phyloP scores from a whole-genome alignment of 2,888 invertebrate genomes.

The Scaptomyza tumidula region DNA sequence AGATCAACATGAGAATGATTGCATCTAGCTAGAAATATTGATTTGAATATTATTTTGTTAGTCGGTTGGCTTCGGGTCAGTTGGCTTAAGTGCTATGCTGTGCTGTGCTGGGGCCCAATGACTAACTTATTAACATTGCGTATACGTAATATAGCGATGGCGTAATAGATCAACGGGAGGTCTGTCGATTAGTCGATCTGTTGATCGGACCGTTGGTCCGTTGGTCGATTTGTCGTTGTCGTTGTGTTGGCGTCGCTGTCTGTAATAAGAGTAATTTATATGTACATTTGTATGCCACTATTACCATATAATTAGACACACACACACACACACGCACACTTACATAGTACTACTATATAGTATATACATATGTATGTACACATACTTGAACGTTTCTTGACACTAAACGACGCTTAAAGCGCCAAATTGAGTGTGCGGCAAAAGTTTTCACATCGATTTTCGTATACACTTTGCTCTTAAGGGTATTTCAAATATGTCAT shows the following conservation, averaged over 20 bases:
- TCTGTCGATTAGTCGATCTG: conserved; percentile 37
- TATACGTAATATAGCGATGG: conserved; percentile 65
- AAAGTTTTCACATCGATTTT: conserved; percentile 24
- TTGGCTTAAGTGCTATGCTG: neutral
- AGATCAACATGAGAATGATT: conserved; percentile 33
- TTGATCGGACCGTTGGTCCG: neutral
- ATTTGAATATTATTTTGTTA: no score
- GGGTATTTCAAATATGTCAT: neutral
- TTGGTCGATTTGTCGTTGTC: conserved; percentile 12
- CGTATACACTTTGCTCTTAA: neutral
- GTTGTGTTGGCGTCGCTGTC: conserved; percentile 47
- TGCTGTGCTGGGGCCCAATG: conserved; percentile 29
- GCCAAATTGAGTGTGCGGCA: conserved; percentile 42
- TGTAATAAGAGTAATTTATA: conserved; percentile 78
- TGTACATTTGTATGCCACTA: conserved; percentile 75
- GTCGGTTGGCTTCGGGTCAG: neutral
- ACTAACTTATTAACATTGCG: conserved; percentile 65
- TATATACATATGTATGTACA: conserved; percentile 2
- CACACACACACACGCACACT: conserved; percentile 18
- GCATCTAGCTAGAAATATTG: neutral
- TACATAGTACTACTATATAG: conserved; percentile 12
- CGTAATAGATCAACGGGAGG: conserved; percentile 73
- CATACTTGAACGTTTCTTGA: conserved; percentile 74
- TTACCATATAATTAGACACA: conserved; percentile 77
- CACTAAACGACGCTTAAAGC: conserved; percentile 56